Base-by-base conservation (phyloP, 2,888 invertebrate genomes). In the Platynereis dumerilii region DNA sequence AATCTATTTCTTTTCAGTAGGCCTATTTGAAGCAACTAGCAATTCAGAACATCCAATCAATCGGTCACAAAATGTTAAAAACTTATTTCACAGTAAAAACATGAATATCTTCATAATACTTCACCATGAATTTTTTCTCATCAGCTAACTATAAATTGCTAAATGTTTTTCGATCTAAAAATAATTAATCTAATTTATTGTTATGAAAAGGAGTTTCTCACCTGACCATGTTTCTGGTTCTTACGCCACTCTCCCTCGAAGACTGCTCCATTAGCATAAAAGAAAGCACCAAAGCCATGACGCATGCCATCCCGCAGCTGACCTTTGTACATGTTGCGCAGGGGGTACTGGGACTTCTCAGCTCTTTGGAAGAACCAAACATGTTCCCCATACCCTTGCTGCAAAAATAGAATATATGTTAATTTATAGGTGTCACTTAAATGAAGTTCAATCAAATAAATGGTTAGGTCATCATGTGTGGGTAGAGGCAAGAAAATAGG, bases 311-410 rank as follows among this genome's bases (percentile, higher is more conserved):
- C 76, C 22, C 78, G 76, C 69, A 83, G 81, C 57, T 83, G 80
- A 22, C 84, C 84, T 65, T 80, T 80, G 66, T 82, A 85, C 74
- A 79, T 77, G 72, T 85, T 85, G 28, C 83, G 70, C 62, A 81
- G 71, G 2, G 81, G 77, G 62, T 84, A 85, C 72, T 84, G 84
- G 5, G 84, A 83, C 0, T 78, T 76, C 29, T 74, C 72, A 1
- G 77, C 77, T 39, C 84, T 74, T 17, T 74, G 72, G 64, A 83
- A 71, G 69, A 83, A 78, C 84, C 84, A 84, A 34, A 80, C 78
- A 69, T 84, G 82, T 62, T 84, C 79, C 1, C 84, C 84, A 42
- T 78, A 71, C 20, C 84, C 84, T 76, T 84, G 79, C 83, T 84
- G 71, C 26, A 70, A 65, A 44, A 44, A 15, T n/a, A 34, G 7